Base-by-base conservation (phyloP, 2,888 invertebrate species). In the Eristalis pertinax region DNA sequence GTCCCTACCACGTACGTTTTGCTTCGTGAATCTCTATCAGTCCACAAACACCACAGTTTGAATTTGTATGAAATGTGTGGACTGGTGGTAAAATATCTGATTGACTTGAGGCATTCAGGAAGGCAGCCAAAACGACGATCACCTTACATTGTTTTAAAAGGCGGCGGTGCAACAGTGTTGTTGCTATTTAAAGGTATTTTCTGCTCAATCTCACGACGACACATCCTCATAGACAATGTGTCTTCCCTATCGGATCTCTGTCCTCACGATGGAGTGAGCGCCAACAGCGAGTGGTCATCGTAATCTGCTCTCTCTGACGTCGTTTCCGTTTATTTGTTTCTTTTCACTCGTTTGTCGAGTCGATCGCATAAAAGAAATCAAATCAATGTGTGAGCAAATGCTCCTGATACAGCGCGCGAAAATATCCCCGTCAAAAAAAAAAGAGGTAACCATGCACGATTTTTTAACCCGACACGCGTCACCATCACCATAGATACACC, bases 361-460 rank as follows among this genome's bases (percentile, higher is more conserved):
- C 38, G 43, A 67, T 72, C 64, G 41, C 13, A 70, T 64, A 22
- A 64, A 29, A 19, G 43, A 56, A 77, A 77, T 60, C 67, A 83
- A 74, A 70, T 75, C 64, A 70, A 69, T 4, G 69, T 67, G n/a
- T 43, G 73, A 74, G 38, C 69, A 84, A 29, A 75, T 26, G 73
- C 77, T 73, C 38, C 63, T 79, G 69, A 63, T 67, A 58, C 38
- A 69, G 60, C 77, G 68, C 77, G 74, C 70, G 74, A 83, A 79
- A 50, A 50, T 22, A 78, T 78, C 67, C 19, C 38, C 24, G 22
- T 56, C 64, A 56, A 73, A 73, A 35, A 56, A 73, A 73, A 35
- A 72, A 76, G 68, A 79, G 58, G 56, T 73, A 84, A 72, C 32
- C 78, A 75, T 29, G 26, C 70, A 79, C 70, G 74, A 67, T 86